Conservation (phyloP, 1,140 invertebrate genomes). For the Chrysopa pallens region DNA sequence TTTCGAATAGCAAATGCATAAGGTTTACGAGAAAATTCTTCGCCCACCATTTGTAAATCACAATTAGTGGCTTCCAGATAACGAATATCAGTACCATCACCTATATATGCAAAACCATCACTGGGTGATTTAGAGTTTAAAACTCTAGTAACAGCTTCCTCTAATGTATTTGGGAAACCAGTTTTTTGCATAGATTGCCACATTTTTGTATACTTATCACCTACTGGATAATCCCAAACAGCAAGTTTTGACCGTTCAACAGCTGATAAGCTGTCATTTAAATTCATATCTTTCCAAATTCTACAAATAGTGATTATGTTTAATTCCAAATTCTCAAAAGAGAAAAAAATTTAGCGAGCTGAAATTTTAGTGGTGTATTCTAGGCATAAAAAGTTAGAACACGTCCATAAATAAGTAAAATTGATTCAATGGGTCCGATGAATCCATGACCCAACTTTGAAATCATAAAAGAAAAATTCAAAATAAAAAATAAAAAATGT, state of each 20-base stretch:
- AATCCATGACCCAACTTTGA: too few species aligned
- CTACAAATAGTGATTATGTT: slow-evolving; percentile 27
- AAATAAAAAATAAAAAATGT: too few species aligned
- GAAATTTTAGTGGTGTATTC: too few species aligned
- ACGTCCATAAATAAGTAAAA: too few species aligned
- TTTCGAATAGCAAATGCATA: slow-evolving; percentile 93
- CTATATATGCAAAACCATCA: slow-evolving; percentile 85
- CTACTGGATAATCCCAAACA: slow-evolving; percentile 97
- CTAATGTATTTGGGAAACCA: slow-evolving; percentile 51
- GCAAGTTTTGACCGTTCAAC: slow-evolving; percentile 82
- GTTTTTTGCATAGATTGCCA: slow-evolving; percentile 93
- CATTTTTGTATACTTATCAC: slow-evolving; percentile 97
- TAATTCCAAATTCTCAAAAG: not conserved
- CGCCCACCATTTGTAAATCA: slow-evolving; percentile 76
- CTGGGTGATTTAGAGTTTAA: slow-evolving; percentile 48
- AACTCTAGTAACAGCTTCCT: slow-evolving; percentile 66
- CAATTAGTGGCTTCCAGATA: slow-evolving; percentile 77
- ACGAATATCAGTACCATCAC: slow-evolving; percentile 83
- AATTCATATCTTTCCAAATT: slow-evolving; percentile 95
- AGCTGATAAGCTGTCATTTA: slow-evolving; percentile 80
- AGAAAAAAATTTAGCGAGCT: too few species aligned
- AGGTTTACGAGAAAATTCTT: slow-evolving; percentile 92
- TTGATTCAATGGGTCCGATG: too few species aligned
- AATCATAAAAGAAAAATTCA: too few species aligned
- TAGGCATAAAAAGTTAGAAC: too few species aligned